Percentiles rank a stretch among this genome's conserved stretches.
phyloP scores from a whole-genome alignment of 2,888 invertebrate species.

The Hirtodrosophila histrioides region DNA sequence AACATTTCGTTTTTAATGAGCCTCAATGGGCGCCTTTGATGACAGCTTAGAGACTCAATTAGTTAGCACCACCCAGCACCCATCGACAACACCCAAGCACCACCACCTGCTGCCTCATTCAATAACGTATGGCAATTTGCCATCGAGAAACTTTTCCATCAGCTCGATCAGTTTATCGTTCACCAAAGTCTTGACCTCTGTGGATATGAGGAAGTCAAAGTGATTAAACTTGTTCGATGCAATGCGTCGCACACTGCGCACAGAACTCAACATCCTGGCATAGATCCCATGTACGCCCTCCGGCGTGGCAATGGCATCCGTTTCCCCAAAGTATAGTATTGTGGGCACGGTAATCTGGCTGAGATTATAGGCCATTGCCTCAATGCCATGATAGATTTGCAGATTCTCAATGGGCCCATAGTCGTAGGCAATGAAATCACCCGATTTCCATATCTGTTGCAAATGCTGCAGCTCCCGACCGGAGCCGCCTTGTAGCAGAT shows the following conservation, averaged over 20 bases:
- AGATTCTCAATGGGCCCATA: slow-evolving; percentile 74
- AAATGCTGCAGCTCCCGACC: slow-evolving; percentile 73
- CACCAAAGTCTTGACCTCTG: slow-evolving; percentile 67
- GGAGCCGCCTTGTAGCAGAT: slow-evolving; percentile 78
- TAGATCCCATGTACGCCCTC: slow-evolving; percentile 77
- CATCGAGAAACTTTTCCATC: slow-evolving; percentile 70
- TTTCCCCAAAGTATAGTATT: slow-evolving; percentile 76
- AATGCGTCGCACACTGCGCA: slow-evolving; percentile 72
- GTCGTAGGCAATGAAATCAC: slow-evolving; percentile 80
- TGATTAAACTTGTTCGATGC: slow-evolving; percentile 75
- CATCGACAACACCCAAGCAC: too few relatives aligned
- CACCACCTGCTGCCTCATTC: slow-evolving; percentile 54
- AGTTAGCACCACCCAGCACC: slow-evolving; percentile 16
- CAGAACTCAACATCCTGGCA: slow-evolving; percentile 60
- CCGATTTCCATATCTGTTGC: slow-evolving; percentile 80
- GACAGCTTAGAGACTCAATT: slow-evolving; percentile 40
- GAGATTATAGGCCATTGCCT: slow-evolving; percentile 72
- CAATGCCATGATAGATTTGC: slow-evolving; percentile 63
- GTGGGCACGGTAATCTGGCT: slow-evolving; percentile 67
- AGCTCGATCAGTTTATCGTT: slow-evolving; percentile 74
- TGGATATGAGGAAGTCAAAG: slow-evolving; percentile 76
- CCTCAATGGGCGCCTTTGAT: slow-evolving; percentile 51
- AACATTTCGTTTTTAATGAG: slow-evolving; percentile 58
- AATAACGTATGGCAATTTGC: slow-evolving; percentile 73
- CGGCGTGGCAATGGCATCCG: slow-evolving; percentile 80